Conservation (phyloP, 2,888 invertebrate species). For the Psylliodes chrysocephalus region DNA sequence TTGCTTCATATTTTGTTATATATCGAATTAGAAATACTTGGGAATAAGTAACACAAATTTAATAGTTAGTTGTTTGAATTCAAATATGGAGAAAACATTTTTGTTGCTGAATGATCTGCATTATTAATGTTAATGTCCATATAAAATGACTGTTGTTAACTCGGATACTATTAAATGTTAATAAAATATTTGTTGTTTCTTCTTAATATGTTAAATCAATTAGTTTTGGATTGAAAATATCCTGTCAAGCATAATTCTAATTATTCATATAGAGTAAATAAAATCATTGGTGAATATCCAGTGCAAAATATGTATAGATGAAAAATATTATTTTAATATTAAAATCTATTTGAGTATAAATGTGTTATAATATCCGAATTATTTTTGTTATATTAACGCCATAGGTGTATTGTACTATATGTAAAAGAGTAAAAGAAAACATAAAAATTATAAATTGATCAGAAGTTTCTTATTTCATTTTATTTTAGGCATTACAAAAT, state of each 20-base stretch:
- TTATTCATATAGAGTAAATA: slow-evolving; percentile 14
- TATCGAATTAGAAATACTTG: too few species aligned
- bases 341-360: slow-evolving; percentile 40
- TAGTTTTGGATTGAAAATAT: slow-evolving; percentile 27
- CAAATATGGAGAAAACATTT: too few species aligned
- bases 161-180: slow-evolving; percentile 5
- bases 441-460: slow-evolving; percentile 40
- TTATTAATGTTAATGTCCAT: too few species aligned
- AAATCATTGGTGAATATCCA: slow-evolving; percentile 32
- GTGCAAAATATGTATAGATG: slow-evolving; percentile 38
- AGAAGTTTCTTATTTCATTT: background rate
- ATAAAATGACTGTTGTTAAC: slow-evolving; percentile 11
- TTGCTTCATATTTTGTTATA: too few species aligned
- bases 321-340: slow-evolving; percentile 37
- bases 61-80: too few species aligned
- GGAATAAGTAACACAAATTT: too few species aligned
- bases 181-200: slow-evolving; percentile 19
- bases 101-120: too few species aligned
- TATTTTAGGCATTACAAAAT: background rate
- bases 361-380: slow-evolving; percentile 57
- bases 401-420: slow-evolving; percentile 61
- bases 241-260: slow-evolving; percentile 31
- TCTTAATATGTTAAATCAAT: slow-evolving; percentile 4
- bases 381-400: slow-evolving; percentile 60
- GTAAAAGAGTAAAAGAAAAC: slow-evolving; percentile 44